Conservation (phyloP, 2,888 invertebrate species). For the Cryptophagus acutangulus region DNA sequence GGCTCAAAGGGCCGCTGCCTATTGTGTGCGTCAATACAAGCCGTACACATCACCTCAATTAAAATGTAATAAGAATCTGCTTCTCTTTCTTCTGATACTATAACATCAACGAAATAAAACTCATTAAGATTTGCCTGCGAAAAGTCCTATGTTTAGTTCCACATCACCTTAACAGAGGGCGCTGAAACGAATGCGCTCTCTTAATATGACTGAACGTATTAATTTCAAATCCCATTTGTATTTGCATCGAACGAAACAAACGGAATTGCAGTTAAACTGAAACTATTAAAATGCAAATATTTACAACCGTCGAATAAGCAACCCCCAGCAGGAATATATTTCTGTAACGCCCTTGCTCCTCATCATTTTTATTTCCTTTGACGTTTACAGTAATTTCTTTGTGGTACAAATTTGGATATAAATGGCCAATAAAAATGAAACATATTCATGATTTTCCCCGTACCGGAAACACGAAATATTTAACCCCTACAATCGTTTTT, state of each 20-base stretch:
- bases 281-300: conserved; percentile 51
- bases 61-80: conserved; percentile 51
- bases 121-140: conserved; percentile 50
- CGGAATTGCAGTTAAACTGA: no score
- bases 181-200: no score
- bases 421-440: conserved; percentile 51
- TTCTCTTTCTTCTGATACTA: no score
- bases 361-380: conserved; percentile 6
- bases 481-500: conserved; percentile 37
- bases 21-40: conserved; percentile 42
- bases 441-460: conserved; percentile 50
- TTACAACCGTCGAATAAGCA: conserved; percentile 25
- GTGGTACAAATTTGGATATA: conserved; percentile 45
- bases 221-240: no score
- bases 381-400: conserved; percentile 36
- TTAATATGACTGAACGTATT: no score
- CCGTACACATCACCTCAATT: conserved; percentile 50
- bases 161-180: no score
- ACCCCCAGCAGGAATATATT: conserved; percentile 38
- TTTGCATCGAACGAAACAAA: no score
- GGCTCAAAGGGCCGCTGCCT: conserved; percentile 36
- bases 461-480: conserved; percentile 45
- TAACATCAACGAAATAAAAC: conserved; percentile 47
- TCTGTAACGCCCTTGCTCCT: conserved; percentile 19
- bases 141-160: neutral